Base-by-base conservation (phyloP, 2,888 invertebrate species). In the Sicus ferrugineus region DNA sequence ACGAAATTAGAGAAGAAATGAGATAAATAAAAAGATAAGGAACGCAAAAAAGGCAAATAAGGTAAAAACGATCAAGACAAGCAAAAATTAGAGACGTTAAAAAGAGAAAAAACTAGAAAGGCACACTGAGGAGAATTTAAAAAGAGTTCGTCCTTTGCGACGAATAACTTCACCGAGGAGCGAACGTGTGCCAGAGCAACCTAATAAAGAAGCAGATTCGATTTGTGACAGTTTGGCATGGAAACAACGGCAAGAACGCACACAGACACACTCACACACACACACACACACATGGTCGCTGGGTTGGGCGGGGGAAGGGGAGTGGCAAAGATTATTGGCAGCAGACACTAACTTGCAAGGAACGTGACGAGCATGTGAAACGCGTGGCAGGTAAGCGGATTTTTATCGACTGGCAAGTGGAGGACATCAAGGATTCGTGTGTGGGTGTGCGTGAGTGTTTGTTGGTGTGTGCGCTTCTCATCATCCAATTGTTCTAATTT, bases 361-460 rank as follows among this genome's bases (percentile, higher is more conserved):
- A 78, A 79, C 79, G 79, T 79, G 79, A 79, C 79, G 78, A 76
- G 76, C 79, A 78, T 79, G 75, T 72, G 67, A 73, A 79, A 75
- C 58, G 59, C 31, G 48, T 30, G 30, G 46, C 58, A 67, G 58
- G 31, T 67, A 58, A 46, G 46, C 48, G 23, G 28, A 3, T n/a
- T 14, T 46, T 16, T 46, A 16, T 46, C 19, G 46, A 46, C n/a
- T 46, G 46, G n/a, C 46, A 16, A n/a, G n/a, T n/a, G n/a, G n/a
- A n/a, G n/a, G n/a, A n/a, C n/a, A n/a, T n/a, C n/a, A n/a, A n/a
- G n/a, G n/a, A n/a, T n/a, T n/a, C n/a, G 30, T 48, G 16, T 31
- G n/a, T 54, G 30, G 3, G 19, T 34, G 23, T 65, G 31, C 5
- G 34, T 23, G 21, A 1, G n/a, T 3, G 11, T 64, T 48, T 30